Evolutionary conservation across 2,113 vertebrate species (phyloP), one percentile per base, ranked within the genome.

Genomic region (Oryzias javanicus): DNA sequence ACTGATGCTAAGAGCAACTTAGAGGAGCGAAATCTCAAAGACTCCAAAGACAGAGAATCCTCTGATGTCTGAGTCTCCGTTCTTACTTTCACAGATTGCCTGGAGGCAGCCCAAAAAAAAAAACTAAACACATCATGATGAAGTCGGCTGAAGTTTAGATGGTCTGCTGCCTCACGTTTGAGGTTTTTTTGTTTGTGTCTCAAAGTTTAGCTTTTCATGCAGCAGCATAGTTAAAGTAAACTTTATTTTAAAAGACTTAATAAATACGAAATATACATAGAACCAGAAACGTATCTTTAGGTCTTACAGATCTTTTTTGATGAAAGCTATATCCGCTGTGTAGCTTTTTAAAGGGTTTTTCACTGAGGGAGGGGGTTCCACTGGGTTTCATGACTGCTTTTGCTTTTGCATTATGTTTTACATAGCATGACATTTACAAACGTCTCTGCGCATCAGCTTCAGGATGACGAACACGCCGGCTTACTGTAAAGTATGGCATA

Each of bases 51-150:
- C 47, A 24, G 54, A 66, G 14, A 55, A 45, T 66, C 14, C 1
- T 67, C 35, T 62, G 14, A 70, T 78, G 51, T 68, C 53, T 71
- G 54, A 63, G 49, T 50, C 70, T 76, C 66, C 76, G 55, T 64
- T 72, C 46, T 15, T 19, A 41, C 44, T 52, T 73, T 79, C 59
- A 42, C 20, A 56, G 22, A 27, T 20, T 20, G 19, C 41, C 42
- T 65, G 44, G 24, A 19, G 46, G 46, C 44, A 55, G 61, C 49
- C 51, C 41, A 19, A 47, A 8, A 47, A 47, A 15, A 16, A 55
- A 52, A 41, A 22, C 55, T 55, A 76, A 10, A 56, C 16, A 22
- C 49, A 64, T 70, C 63, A 20, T n/a, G 41, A 53, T 51, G 57
- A 72, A 58, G 59, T 54, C 70, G 72, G 66, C 64, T 74, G 55